Percentiles rank a stretch among this genome's conserved stretches.
phyloP scores from a whole-genome alignment of 2,888 invertebrate genomes.

The Desoria tigrina region DNA sequence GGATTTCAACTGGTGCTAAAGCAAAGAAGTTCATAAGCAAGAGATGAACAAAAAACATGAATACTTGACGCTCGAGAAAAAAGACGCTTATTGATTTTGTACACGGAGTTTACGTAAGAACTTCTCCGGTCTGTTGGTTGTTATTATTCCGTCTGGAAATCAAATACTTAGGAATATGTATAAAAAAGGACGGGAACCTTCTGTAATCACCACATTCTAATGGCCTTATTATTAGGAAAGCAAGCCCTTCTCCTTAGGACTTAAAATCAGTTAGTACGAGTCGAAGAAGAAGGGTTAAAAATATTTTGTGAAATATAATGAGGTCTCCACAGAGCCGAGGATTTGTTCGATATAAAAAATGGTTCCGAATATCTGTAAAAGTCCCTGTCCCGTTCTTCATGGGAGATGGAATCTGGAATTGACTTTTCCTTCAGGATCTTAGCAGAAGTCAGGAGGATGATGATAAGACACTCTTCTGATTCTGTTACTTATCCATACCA shows the following conservation, averaged over 20 bases:
- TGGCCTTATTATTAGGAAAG: too few relatives aligned
- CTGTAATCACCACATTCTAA: too few relatives aligned
- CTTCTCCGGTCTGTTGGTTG: slow-evolving; percentile 17
- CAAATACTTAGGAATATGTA: slow-evolving; percentile 3
- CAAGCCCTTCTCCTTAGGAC: not conserved
- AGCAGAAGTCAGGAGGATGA: too few relatives aligned
- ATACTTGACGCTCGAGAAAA: slow-evolving; percentile 3
- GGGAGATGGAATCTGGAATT: slow-evolving; percentile 22
- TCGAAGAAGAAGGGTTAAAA: not conserved
- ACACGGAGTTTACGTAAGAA: slow-evolving; percentile 17
- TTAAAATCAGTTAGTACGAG: not conserved
- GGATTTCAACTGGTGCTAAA: too few relatives aligned
- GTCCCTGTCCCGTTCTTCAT: slow-evolving; percentile 10
- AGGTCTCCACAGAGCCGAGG: not conserved
- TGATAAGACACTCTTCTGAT: too few relatives aligned
- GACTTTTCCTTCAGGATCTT: not conserved
- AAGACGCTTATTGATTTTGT: slow-evolving; percentile 18
- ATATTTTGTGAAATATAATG: slow-evolving; percentile 3
- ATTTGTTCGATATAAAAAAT: not conserved
- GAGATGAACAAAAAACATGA: not conserved
- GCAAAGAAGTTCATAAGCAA: not conserved
- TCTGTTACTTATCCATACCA: too few relatives aligned
- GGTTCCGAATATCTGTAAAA: not conserved
- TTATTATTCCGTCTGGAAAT: slow-evolving; percentile 9
- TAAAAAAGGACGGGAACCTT: too few relatives aligned